These are phyloP conservation scores for Drosophila kanapiae DNA, from an alignment of 1,140 invertebrate species.

Conservation along the genomic window DNA sequence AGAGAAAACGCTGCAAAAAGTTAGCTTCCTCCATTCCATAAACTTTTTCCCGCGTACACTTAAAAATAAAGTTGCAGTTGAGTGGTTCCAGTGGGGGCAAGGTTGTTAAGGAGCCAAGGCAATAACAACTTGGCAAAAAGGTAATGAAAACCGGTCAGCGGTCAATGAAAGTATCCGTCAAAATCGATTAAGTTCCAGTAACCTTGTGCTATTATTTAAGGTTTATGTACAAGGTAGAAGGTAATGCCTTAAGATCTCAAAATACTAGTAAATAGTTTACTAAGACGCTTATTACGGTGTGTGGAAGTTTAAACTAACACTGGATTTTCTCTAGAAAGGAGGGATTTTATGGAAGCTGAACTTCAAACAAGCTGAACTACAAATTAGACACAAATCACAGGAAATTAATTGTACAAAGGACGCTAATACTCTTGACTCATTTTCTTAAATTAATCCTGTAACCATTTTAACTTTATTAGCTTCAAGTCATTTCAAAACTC, in stretches of 20 bases:
- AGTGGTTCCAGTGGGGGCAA: slow-evolving; percentile 17
- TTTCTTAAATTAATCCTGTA: no score
- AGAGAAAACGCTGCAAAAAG: slow-evolving; percentile 40
- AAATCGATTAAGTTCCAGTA: slow-evolving; percentile 18
- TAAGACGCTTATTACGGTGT: neutral
- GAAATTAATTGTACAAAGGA: neutral
- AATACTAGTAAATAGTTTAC: neutral
- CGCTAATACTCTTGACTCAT: neutral
- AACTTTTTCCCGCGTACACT: slow-evolving; percentile 65
- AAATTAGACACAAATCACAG: neutral
- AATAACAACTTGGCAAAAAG: slow-evolving; percentile 37
- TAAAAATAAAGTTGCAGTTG: slow-evolving; percentile 72
- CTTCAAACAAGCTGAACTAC: no score
- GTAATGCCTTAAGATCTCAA: neutral
- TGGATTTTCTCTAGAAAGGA: neutral
- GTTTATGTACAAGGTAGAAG: neutral
- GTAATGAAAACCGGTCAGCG: slow-evolving; percentile 39
- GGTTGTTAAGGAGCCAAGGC: slow-evolving; percentile 33
- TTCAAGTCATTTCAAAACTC: neutral
- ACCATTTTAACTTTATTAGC: neutral
- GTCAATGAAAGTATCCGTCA: neutral
- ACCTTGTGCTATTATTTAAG: neutral
- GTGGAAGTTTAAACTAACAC: neutral
- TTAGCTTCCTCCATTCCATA: slow-evolving; percentile 57
- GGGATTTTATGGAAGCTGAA: neutral